These are phyloP conservation scores for Triops cancriformis DNA, from an alignment of 1,140 invertebrate genomes.

Conservation along the genomic window DNA sequence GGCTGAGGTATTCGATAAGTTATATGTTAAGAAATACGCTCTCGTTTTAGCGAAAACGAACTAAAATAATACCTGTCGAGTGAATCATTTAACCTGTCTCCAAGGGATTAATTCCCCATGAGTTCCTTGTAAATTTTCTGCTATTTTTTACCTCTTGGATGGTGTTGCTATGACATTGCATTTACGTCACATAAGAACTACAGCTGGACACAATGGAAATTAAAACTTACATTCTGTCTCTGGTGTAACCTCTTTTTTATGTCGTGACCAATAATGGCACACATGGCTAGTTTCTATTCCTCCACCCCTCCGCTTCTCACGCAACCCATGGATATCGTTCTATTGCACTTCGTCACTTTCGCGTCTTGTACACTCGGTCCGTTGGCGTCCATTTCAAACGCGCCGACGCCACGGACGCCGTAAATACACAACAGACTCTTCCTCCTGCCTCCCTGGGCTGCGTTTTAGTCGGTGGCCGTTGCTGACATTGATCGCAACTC, in stretches of 20 bases:
- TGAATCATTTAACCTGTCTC: no score
- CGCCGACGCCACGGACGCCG: constrained; percentile 1
- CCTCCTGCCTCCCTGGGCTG: not conserved
- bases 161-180: no score
- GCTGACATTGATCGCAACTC: constrained; percentile 9
- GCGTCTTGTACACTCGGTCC: not conserved
- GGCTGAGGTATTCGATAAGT: no score
- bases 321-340: not conserved
- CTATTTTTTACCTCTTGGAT: no score
- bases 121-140: no score
- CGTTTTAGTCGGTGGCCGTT: not conserved
- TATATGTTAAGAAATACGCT: no score
- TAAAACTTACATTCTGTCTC: not conserved
- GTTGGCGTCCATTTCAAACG: not conserved
- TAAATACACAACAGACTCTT: not conserved
- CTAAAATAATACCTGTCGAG: no score
- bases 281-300: not conserved
- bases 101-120: no score
- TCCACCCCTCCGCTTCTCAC: not conserved
- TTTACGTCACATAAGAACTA: no score
- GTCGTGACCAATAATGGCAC: constrained; percentile 1
- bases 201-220: not conserved
- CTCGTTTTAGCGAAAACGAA: no score
- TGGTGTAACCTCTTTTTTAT: not conserved
- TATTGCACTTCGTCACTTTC: not conserved